Evolutionary conservation across 2,797 vertebrate species (phyloP).

Genomic region (Brotula barbata): DNA sequence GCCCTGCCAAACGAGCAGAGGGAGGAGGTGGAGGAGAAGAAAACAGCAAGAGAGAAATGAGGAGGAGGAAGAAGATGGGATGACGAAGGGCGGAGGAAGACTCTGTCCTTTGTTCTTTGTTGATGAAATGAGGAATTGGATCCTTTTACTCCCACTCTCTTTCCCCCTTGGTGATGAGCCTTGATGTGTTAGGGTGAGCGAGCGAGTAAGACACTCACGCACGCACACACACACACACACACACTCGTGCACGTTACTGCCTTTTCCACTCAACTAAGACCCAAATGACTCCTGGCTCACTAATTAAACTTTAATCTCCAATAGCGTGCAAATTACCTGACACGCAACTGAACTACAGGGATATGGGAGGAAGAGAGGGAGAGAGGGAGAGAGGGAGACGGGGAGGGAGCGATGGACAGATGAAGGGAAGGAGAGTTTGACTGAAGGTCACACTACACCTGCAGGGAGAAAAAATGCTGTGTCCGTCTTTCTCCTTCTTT

Average conservation of each 20-base stretch:
- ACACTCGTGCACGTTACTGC: constrained; percentile 38
- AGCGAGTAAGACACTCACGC: constrained; percentile 34
- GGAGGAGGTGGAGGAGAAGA: constrained; percentile 17
- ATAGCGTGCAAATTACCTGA: constrained; percentile 81
- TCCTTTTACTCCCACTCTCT: constrained; percentile 69
- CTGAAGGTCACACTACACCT: constrained; percentile 73
- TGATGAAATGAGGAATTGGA: constrained; percentile 75
- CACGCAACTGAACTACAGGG: constrained; percentile 63
- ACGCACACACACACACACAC: constrained; percentile 50
- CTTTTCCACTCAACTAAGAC: constrained; percentile 73
- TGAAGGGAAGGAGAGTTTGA: constrained; percentile 53
- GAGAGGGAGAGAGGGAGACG: constrained; percentile 51
- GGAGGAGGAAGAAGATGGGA: constrained; percentile 33
- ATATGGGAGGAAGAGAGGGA: constrained; percentile 9
- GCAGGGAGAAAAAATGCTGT: constrained; percentile 33
- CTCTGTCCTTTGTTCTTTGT: constrained; percentile 72
- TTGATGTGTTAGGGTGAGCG: constrained; percentile 68
- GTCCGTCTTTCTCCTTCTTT: constrained; percentile 11
- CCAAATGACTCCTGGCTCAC: constrained; percentile 80
- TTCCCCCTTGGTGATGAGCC: constrained; percentile 63
- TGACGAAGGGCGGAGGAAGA: constrained; percentile 45
- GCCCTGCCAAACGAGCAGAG: constrained; percentile 64
- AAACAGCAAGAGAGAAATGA: constrained; percentile 20
- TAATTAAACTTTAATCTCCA: constrained; percentile 86
- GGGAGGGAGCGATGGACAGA: constrained; percentile 49